Evolutionary conservation across 2,797 vertebrate genomes (phyloP).

Genomic region (Stomatorhinus walkeri): DNA sequence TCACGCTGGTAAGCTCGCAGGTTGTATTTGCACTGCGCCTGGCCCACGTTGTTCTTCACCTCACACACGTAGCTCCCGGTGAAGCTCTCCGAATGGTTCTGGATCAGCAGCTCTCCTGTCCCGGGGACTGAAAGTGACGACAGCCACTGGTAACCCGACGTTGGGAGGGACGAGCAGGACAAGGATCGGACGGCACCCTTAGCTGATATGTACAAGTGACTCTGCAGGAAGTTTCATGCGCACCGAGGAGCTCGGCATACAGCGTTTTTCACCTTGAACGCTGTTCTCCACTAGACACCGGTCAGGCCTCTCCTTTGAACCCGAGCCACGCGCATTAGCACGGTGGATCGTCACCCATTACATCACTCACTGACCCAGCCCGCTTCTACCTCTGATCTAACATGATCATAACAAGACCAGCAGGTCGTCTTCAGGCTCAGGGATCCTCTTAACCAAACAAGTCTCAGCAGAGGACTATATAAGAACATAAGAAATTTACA

Average conservation of each 20-base stretch:
- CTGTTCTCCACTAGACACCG: not conserved
- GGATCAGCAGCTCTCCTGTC: constrained; percentile 70
- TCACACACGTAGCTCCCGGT: constrained; percentile 70
- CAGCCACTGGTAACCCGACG: not conserved
- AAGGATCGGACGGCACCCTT: not conserved
- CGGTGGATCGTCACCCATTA: not conserved
- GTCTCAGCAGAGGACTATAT: not conserved
- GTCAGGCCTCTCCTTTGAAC: not conserved
- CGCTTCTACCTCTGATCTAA: not conserved
- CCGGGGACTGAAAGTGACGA: constrained; percentile 47
- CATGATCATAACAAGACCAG: not conserved
- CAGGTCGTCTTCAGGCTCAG: not conserved
- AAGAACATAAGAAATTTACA: no score
- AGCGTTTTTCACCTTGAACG: not conserved
- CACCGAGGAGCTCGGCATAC: not conserved
- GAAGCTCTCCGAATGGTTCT: constrained; percentile 61
- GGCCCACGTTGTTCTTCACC: constrained; percentile 71
- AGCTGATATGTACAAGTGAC: not conserved
- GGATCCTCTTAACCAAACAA: not conserved
- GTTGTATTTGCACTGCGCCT: constrained; percentile 57
- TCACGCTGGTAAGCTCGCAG: constrained; percentile 64
- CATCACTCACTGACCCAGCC: not conserved
- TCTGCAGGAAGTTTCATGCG: not conserved
- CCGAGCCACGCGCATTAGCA: not conserved
- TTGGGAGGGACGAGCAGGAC: not conserved